Percentiles rank a stretch among this genome's conserved stretches.
phyloP scores from a whole-genome alignment of 2,888 invertebrate genomes.

The Caenorhabditis sp. region DNA sequence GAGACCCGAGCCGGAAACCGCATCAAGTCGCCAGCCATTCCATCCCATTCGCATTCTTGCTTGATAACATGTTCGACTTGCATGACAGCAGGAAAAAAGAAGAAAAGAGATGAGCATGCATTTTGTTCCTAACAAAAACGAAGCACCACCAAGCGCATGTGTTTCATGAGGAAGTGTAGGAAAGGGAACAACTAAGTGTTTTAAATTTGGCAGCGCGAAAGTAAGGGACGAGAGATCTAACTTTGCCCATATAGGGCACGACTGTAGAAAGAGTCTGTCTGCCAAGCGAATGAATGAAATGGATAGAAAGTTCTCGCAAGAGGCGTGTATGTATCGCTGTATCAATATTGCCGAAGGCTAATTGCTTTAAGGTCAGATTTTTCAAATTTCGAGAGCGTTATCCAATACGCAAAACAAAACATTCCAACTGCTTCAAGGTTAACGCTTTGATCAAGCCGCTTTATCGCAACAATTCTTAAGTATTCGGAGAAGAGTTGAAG shows the following conservation, averaged over 20 bases:
- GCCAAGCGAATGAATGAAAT: neutral
- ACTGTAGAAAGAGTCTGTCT: neutral
- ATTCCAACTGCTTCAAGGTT: too few species aligned
- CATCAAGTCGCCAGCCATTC: conserved; percentile 10
- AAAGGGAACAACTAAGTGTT: neutral
- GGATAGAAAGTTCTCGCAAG: neutral
- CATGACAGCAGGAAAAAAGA: conserved; percentile 14
- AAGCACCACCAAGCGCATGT: neutral
- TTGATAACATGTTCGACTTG: conserved; percentile 39
- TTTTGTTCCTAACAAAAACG: neutral
- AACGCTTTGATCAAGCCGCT: too few species aligned
- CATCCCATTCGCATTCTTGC: conserved; percentile 1
- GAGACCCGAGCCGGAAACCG: neutral
- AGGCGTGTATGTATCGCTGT: neutral
- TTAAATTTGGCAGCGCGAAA: neutral
- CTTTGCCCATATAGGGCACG: neutral
- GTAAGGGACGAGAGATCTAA: neutral
- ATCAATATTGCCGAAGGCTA: neutral
- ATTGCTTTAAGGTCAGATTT: neutral
- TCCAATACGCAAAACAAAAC: too few species aligned
- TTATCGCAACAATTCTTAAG: too few species aligned
- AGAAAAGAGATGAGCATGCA: conserved; percentile 14
- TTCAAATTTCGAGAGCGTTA: too few species aligned
- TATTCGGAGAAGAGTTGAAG: too few species aligned
- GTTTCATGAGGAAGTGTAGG: too few species aligned